Evolutionary conservation across 2,888 invertebrate genomes (phyloP).

Genomic region (Unio delphinus): DNA sequence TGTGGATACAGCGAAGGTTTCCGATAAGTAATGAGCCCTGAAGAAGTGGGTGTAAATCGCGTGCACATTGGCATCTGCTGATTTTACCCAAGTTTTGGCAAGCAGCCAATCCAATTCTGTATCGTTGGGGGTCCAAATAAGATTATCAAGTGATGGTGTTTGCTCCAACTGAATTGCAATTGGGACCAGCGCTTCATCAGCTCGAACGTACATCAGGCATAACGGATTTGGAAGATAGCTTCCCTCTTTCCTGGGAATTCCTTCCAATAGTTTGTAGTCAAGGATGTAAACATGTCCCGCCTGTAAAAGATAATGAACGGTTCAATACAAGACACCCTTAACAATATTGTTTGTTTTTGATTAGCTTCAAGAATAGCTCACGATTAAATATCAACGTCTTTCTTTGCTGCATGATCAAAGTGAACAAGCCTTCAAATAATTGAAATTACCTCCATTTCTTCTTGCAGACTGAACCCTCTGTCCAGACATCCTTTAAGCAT

Average conservation of each 20-base stretch:
- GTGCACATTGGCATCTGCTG: slow-evolving; percentile 27
- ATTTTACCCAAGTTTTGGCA: slow-evolving; percentile 26
- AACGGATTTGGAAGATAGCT: slow-evolving; percentile 22
- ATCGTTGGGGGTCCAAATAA: slow-evolving; percentile 34
- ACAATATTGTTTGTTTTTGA: too few species aligned
- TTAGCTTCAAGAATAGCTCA: too few species aligned
- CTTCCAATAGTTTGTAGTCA: slow-evolving; percentile 24
- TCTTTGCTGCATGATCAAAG: too few species aligned
- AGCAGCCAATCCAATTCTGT: slow-evolving; percentile 27
- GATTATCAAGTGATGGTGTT: slow-evolving; percentile 21
- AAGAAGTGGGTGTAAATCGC: slow-evolving; percentile 25
- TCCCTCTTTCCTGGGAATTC: slow-evolving; percentile 11
- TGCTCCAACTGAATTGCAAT: slow-evolving; percentile 34
- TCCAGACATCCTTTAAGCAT: slow-evolving; percentile 22
- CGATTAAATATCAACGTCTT: too few species aligned
- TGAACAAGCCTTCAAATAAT: too few species aligned
- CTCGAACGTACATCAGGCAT: slow-evolving; percentile 28
- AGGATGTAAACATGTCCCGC: slow-evolving; percentile 30
- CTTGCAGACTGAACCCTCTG: slow-evolving; percentile 16
- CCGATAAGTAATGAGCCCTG: slow-evolving; percentile 27
- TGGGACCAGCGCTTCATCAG: slow-evolving; percentile 23
- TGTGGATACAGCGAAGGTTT: slow-evolving; percentile 20
- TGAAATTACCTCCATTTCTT: slow-evolving; percentile 29
- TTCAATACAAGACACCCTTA: too few species aligned
- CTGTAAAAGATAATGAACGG: slow-evolving; percentile 7